Evolutionary conservation across 1,140 invertebrate species (phyloP).

Genomic region (Drosophila rufa): DNA sequence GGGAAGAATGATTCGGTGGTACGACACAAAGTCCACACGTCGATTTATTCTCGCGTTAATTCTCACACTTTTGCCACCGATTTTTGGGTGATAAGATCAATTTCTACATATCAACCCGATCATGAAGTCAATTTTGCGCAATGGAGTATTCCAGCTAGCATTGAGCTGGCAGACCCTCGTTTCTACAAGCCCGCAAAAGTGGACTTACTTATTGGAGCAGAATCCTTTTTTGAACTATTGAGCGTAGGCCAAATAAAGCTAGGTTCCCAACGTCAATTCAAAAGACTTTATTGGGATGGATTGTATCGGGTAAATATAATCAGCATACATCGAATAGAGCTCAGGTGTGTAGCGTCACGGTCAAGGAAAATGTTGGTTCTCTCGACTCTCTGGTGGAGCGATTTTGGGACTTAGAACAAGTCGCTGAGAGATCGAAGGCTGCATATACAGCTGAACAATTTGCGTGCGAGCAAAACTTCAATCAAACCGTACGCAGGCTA

Average conservation of each 20-base stretch:
- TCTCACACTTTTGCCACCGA: no score
- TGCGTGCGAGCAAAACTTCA: slow-evolving; percentile 1
- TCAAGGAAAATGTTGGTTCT: background rate
- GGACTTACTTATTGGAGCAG: background rate
- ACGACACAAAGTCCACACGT: no score
- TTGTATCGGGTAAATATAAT: slow-evolving; percentile 6
- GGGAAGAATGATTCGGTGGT: no score
- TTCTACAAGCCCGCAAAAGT: no score
- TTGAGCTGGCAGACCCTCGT: background rate
- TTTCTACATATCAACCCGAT: no score
- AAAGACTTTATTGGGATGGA: slow-evolving; percentile 7
- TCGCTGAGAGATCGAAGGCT: slow-evolving; percentile 3
- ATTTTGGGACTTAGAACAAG: slow-evolving; percentile 15
- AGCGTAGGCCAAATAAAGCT: slow-evolving; percentile 11
- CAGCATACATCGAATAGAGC: background rate
- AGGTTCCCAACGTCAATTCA: background rate
- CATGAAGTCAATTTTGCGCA: background rate
- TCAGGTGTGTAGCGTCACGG: background rate
- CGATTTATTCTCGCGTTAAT: no score
- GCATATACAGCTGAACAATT: slow-evolving; percentile 12
- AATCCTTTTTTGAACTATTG: slow-evolving; percentile 11
- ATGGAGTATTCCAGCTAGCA: background rate
- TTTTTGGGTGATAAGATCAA: no score
- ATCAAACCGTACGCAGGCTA: background rate
- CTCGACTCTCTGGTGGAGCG: slow-evolving; percentile 2